These are phyloP conservation scores for Scomberomorus guttatus DNA, from an alignment of 2,797 vertebrate species.

Conservation along the genomic window DNA sequence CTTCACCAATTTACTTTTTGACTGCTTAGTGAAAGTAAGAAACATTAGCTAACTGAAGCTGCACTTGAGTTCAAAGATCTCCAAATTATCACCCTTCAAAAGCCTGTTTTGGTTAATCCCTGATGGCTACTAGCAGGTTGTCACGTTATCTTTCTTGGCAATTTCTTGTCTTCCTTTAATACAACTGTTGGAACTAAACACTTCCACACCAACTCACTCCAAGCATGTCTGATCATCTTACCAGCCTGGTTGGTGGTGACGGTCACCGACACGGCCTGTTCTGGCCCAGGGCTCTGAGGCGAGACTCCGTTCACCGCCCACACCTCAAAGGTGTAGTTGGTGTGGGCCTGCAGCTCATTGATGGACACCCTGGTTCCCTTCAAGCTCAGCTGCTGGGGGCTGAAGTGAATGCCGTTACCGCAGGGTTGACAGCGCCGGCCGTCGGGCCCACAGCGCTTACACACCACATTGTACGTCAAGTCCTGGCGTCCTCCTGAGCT, in stretches of 20 bases:
- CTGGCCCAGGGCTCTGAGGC: conserved; percentile 91
- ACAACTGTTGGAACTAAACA: background rate
- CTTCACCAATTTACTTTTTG: background rate
- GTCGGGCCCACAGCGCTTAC: conserved; percentile 92
- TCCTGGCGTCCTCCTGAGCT: conserved; percentile 94
- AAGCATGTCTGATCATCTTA: conserved; percentile 68
- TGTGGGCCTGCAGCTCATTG: conserved; percentile 96
- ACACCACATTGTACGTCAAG: conserved; percentile 94
- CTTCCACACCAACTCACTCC: background rate
- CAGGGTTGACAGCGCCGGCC: conserved; percentile 91
- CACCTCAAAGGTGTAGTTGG: conserved; percentile 98
- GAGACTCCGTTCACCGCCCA: conserved; percentile 98
- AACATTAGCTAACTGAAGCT: background rate
- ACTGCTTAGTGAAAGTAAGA: background rate
- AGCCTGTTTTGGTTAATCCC: background rate
- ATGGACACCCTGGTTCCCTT: conserved; percentile 93
- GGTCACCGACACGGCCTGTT: conserved; percentile 95
- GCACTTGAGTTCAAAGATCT: background rate
- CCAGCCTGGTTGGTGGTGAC: conserved; percentile 99
- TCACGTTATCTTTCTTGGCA: background rate
- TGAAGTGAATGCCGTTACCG: conserved; percentile 93
- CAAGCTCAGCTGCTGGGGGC: conserved; percentile 93
- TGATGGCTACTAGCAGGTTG: background rate
- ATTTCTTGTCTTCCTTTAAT: background rate
- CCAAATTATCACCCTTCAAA: background rate